Evolutionary conservation across 1,140 invertebrate genomes (phyloP).

Genomic region (Halotydeus destructor): DNA sequence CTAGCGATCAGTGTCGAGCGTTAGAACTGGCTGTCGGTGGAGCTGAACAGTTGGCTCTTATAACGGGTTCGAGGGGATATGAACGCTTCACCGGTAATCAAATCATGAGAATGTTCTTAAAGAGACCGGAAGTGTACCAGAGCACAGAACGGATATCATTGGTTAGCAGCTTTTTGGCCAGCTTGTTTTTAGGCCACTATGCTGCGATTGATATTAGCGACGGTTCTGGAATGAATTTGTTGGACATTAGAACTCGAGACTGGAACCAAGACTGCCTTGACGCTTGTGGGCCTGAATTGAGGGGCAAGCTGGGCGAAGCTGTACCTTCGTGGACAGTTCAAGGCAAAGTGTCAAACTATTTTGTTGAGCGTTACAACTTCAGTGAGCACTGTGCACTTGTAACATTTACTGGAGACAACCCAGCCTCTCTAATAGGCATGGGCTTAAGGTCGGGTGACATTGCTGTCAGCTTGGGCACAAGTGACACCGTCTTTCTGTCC

Average conservation of each 20-base stretch:
- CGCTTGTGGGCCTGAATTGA: constrained; percentile 24
- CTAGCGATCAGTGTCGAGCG: constrained; percentile 47
- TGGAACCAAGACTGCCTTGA: constrained; percentile 56
- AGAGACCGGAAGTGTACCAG: constrained; percentile 46
- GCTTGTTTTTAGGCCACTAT: constrained; percentile 65
- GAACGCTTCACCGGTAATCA: constrained; percentile 83
- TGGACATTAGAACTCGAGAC: constrained; percentile 54
- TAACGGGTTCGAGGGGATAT: constrained; percentile 79
- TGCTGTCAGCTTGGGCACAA: constrained; percentile 72
- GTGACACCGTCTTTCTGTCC: constrained; percentile 71
- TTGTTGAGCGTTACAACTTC: constrained; percentile 64
- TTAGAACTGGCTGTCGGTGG: constrained; percentile 62
- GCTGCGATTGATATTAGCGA: constrained; percentile 77
- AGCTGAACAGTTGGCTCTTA: constrained; percentile 45
- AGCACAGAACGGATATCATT: constrained; percentile 73
- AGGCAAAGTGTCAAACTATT: constrained; percentile 51
- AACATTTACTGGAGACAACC: constrained; percentile 86
- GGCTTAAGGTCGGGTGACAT: constrained; percentile 54
- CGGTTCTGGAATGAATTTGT: constrained; percentile 81
- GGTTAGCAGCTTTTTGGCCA: constrained; percentile 74
- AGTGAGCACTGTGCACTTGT: constrained; percentile 50
- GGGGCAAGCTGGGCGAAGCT: constrained; percentile 7
- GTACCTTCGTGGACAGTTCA: constrained; percentile 5
- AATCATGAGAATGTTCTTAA: constrained; percentile 65
- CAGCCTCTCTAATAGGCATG: constrained; percentile 53